A percentile compares a stretch with the other conserved stretches of the same genome.
Evolutionary conservation across 2,888 invertebrate species (phyloP).

Genomic region (Tiliacea aurago): DNA sequence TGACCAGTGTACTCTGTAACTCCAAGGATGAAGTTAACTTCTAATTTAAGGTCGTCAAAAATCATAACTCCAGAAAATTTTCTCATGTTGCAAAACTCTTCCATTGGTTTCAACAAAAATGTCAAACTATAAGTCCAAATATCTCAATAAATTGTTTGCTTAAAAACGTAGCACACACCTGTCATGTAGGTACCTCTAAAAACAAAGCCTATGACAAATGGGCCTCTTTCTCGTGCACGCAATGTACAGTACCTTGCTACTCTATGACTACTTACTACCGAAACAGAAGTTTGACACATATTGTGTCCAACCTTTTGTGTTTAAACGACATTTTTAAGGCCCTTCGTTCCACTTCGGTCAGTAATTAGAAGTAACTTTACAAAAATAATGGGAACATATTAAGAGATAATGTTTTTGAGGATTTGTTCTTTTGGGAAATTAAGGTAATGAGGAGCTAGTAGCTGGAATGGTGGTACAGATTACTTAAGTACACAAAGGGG

Average conservation of each 20-base stretch:
- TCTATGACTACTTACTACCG: slow-evolving; percentile 77
- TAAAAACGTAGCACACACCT: slow-evolving; percentile 47
- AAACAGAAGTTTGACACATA: slow-evolving; percentile 81
- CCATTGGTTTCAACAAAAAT: not conserved
- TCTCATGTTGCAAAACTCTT: too few relatives aligned
- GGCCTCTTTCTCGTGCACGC: slow-evolving; percentile 41
- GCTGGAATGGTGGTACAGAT: slow-evolving; percentile 23
- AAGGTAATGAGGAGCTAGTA: slow-evolving; percentile 44
- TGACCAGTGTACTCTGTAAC: too few relatives aligned
- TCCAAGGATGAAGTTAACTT: too few relatives aligned
- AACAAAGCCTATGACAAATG: slow-evolving; percentile 61
- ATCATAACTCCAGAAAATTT: too few relatives aligned
- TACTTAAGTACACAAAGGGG: slow-evolving; percentile 11
- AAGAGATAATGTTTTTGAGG: slow-evolving; percentile 46
- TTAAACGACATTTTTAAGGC: slow-evolving; percentile 60
- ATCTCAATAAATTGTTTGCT: slow-evolving; percentile 50
- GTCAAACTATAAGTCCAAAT: not conserved
- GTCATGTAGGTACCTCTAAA: slow-evolving; percentile 44
- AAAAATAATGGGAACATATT: slow-evolving; percentile 57
- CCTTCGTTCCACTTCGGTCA: slow-evolving; percentile 50
- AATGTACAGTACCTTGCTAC: slow-evolving; percentile 41
- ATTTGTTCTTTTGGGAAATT: slow-evolving; percentile 31
- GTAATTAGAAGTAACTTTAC: slow-evolving; percentile 48
- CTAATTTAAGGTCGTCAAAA: too few relatives aligned
- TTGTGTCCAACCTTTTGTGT: slow-evolving; percentile 73